phyloP scores from a whole-genome alignment of 2,113 vertebrate genomes.

The Psephotus haematonotus region DNA sequence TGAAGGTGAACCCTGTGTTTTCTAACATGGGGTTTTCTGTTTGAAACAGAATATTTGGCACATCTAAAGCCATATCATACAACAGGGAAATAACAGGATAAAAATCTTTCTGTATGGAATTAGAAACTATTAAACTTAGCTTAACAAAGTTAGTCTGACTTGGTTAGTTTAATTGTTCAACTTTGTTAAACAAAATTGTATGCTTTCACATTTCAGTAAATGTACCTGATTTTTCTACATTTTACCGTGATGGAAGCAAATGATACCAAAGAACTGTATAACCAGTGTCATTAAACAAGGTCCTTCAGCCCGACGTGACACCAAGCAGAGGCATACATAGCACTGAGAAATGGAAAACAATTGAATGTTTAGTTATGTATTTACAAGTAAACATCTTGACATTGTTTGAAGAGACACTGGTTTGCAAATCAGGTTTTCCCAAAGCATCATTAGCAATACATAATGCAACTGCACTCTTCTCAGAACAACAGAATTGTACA shows the following conservation, averaged over 20 bases:
- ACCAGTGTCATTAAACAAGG: neutral
- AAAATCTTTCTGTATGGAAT: neutral
- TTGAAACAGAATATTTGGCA: fast-evolving
- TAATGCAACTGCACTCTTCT: too few relatives aligned
- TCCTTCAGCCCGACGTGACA: neutral
- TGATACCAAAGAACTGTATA: neutral
- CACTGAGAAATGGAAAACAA: neutral
- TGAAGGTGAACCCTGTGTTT: fast-evolving
- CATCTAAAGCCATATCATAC: neutral
- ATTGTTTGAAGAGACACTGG: neutral
- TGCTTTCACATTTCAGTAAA: neutral
- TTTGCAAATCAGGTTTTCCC: neutral
- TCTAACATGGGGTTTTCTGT: neutral
- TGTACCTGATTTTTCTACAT: neutral
- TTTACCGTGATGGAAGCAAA: neutral
- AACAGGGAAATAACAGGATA: neutral
- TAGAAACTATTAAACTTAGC: neutral
- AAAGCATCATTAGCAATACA: neutral
- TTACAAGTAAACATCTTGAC: neutral
- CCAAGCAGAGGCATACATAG: neutral
- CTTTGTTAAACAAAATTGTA: neutral
- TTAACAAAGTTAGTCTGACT: neutral
- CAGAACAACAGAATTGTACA: neutral
- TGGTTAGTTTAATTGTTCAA: neutral
- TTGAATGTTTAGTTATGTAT: neutral